phyloP scores from a whole-genome alignment of 2,113 vertebrate genomes.

The Stigmatopora argus region DNA sequence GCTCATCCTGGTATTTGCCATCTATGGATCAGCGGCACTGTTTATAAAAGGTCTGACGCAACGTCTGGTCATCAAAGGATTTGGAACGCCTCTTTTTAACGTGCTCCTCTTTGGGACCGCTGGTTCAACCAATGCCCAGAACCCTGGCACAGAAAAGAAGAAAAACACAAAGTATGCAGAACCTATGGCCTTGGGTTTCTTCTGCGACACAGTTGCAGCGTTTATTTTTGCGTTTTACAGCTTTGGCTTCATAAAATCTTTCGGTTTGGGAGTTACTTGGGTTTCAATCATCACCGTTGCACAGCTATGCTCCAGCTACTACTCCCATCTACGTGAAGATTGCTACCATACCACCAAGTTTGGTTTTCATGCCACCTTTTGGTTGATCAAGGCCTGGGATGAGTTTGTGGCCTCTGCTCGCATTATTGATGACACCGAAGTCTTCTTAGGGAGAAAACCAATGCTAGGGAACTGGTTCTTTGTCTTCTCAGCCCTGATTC shows the following conservation, averaged over 20 bases:
- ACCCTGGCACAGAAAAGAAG: slow-evolving; percentile 77
- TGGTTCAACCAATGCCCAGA: slow-evolving; percentile 66
- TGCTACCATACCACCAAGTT: slow-evolving; percentile 80
- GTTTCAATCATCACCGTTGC: slow-evolving; percentile 75
- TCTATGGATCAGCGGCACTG: slow-evolving; percentile 77
- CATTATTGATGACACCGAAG: slow-evolving; percentile 19
- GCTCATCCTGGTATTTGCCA: slow-evolving; percentile 74
- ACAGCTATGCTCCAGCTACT: slow-evolving; percentile 81
- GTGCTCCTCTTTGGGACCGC: slow-evolving; percentile 77
- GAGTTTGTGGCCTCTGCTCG: slow-evolving; percentile 71
- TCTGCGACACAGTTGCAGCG: slow-evolving; percentile 76
- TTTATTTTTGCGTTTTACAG: slow-evolving; percentile 81
- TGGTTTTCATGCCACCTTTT: slow-evolving; percentile 76
- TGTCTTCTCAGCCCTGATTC: slow-evolving; percentile 66
- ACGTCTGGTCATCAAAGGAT: slow-evolving; percentile 77
- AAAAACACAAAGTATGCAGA: slow-evolving; percentile 89
- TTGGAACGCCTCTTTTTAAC: slow-evolving; percentile 84
- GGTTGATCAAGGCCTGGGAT: slow-evolving; percentile 83
- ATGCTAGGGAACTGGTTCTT: slow-evolving; percentile 86
- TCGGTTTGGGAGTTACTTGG: slow-evolving; percentile 75
- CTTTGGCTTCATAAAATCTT: slow-evolving; percentile 74
- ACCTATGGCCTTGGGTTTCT: slow-evolving; percentile 81
- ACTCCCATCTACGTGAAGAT: slow-evolving; percentile 76
- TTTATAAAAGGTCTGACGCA: slow-evolving; percentile 82
- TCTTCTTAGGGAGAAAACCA: slow-evolving; percentile 48